Evolutionary conservation across 2,113 vertebrate genomes (phyloP), one percentile per base, ranked within the genome.

Genomic region (Sprattus sprattus): DNA sequence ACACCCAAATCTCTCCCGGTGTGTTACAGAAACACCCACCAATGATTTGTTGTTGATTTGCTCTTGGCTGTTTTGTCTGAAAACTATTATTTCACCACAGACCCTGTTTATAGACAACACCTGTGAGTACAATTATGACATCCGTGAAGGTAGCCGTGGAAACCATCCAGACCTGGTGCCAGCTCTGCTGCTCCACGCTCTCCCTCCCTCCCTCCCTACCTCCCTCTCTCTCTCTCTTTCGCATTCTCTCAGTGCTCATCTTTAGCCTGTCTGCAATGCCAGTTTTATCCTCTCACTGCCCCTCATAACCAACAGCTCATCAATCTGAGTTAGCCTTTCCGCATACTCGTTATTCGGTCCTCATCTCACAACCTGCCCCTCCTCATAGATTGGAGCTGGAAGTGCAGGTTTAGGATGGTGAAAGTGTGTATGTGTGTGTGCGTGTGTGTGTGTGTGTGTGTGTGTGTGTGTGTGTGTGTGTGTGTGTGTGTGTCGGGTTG

Each of bases 41-140:
- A 1, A 39, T 78, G 71, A 78, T 78, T 32, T 78, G 71, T 78
- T 78, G 25, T 32, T 78, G 13, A 32, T 78, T 13, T 78, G 28
- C 71, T 78, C 13, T 11, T 78, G 13, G 71, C 28, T 32, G 32
- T 15, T 2, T 11, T 5, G 71, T 78, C 71, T 78, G 32, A 78
- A 78, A 78, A 78, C 71, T 32, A 78, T 78, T 78, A 78, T 39
- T 39, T 39, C 71, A 78, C 28, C 71, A 78, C 28, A 78, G 71
- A n/a, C 28, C 71, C 71, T 78, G 71, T 78, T 78, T 78, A 78
- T 32, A 32, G 64, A 78, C 28, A 78, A 15, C 71, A 78, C 64
- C 64, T 71, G 64, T 71, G 64, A 71, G n/a, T 32, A 25, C 71
- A 78, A 78, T 78, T 78, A 39, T 32, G 4, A 11, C 71, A 78